These are phyloP conservation scores for Agrypnia vestita DNA, from an alignment of 1,140 invertebrate species.

Conservation along the genomic window DNA sequence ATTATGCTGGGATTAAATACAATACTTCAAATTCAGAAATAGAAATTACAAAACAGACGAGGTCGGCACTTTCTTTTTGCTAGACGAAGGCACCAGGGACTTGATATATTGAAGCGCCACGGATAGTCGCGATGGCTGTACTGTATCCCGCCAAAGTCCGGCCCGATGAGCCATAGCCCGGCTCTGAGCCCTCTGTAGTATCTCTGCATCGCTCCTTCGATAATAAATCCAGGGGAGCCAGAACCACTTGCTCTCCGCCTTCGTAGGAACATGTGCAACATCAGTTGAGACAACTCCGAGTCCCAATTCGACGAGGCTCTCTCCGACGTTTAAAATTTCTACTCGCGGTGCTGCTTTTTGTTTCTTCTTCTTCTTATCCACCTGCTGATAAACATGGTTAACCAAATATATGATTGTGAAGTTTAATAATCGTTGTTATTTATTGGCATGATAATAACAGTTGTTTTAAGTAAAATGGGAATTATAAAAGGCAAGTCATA, in stretches of 20 bases:
- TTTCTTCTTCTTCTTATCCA: conserved; percentile 36
- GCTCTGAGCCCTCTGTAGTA: conserved; percentile 47
- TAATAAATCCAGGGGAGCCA: conserved; percentile 40
- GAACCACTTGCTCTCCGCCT: conserved; percentile 23
- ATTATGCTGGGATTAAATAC: too few relatives aligned
- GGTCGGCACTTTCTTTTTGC: conserved; percentile 15
- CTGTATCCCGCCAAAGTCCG: conserved; percentile 51
- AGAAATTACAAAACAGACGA: conserved; percentile 30
- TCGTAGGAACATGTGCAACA: background rate
- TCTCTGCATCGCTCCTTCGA: background rate
- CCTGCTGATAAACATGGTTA: background rate
- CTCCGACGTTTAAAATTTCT: conserved; percentile 48
- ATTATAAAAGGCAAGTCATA: too few relatives aligned
- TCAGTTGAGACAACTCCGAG: conserved; percentile 34
- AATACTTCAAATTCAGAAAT: background rate
- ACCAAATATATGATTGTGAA: background rate
- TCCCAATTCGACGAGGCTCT: conserved; percentile 53
- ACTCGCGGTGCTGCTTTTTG: conserved; percentile 36
- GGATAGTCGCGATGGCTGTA: conserved; percentile 29
- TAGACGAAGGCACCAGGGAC: conserved; percentile 19
- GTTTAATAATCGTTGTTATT: background rate
- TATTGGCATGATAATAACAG: too few relatives aligned
- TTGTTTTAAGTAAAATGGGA: too few relatives aligned
- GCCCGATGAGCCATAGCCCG: conserved; percentile 32
- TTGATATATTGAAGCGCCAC: conserved; percentile 10